Evolutionary conservation across 2,113 vertebrate species (phyloP).

Genomic region (Rhinolophus ferrumequinum): DNA sequence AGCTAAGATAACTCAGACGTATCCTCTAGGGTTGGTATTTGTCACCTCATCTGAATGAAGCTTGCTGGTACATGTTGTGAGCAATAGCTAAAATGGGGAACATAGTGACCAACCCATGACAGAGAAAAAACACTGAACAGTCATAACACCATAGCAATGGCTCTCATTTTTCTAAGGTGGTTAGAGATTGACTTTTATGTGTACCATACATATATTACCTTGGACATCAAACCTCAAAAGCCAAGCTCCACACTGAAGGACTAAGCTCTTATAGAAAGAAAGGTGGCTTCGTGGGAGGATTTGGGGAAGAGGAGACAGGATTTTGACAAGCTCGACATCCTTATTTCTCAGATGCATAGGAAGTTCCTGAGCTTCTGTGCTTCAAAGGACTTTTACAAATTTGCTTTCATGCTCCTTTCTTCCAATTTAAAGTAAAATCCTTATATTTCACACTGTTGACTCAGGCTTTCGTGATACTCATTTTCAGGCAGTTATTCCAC

Average conservation of each 20-base stretch:
- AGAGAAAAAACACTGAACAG: neutral
- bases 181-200: neutral
- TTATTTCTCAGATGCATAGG: neutral
- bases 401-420: constrained; percentile 28
- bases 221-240: neutral
- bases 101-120: neutral
- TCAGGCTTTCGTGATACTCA: constrained; percentile 28
- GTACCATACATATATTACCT: neutral
- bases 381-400: constrained; percentile 41
- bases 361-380: neutral
- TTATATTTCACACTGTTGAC: constrained; percentile 27
- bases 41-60: neutral
- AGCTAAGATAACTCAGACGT: neutral
- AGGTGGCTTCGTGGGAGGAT: neutral
- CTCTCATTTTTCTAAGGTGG: neutral
- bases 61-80: neutral
- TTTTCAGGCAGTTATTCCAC: constrained; percentile 30
- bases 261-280: neutral
- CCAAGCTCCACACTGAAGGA: neutral
- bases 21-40: neutral
- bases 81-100: neutral
- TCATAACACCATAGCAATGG: neutral
- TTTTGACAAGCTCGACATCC: neutral
- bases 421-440: constrained; percentile 47
- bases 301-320: neutral